A percentile compares a stretch with the other conserved stretches of the same genome.
Evolutionary conservation across 2,113 vertebrate species (phyloP).

Genomic region (Danionella cerebrum): DNA sequence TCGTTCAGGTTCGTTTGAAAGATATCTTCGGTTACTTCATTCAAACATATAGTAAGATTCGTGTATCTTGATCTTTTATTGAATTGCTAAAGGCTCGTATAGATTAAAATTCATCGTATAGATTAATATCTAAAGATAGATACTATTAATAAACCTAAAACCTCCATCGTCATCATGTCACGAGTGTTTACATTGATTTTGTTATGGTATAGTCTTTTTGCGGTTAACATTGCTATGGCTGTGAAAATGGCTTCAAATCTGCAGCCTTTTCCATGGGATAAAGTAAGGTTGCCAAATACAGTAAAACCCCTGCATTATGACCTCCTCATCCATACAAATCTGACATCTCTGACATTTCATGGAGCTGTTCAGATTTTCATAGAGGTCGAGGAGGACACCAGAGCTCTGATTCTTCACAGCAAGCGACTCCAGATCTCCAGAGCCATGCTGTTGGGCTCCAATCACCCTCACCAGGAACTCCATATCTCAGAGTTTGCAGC

Average conservation of each 20-base stretch:
- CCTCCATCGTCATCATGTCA: too few species aligned
- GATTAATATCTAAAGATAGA: too few species aligned
- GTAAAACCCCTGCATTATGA: conserved; percentile 71
- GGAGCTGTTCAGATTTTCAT: conserved; percentile 66
- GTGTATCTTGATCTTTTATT: too few species aligned
- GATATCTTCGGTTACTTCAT: too few species aligned
- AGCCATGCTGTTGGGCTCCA: conserved; percentile 51
- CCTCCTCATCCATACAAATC: conserved; percentile 78
- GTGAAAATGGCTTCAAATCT: not conserved
- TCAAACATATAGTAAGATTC: too few species aligned
- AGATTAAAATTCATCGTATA: too few species aligned
- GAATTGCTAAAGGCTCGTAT: too few species aligned
- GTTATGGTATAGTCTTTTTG: not conserved
- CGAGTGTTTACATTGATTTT: not conserved
- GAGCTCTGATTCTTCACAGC: conserved; percentile 69
- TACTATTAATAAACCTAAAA: too few species aligned
- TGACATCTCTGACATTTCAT: conserved; percentile 69
- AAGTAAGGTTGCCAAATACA: conserved; percentile 68
- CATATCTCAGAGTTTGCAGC: conserved; percentile 58
- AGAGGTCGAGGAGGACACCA: conserved; percentile 56
- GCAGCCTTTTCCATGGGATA: conserved; percentile 69
- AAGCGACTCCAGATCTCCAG: conserved; percentile 63
- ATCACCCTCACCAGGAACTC: conserved; percentile 9
- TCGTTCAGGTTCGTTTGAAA: too few species aligned
- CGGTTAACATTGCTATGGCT: not conserved